These are phyloP conservation scores for Kryptopterus vitreolus DNA, from an alignment of 2,797 vertebrate genomes.

Conservation along the genomic window DNA sequence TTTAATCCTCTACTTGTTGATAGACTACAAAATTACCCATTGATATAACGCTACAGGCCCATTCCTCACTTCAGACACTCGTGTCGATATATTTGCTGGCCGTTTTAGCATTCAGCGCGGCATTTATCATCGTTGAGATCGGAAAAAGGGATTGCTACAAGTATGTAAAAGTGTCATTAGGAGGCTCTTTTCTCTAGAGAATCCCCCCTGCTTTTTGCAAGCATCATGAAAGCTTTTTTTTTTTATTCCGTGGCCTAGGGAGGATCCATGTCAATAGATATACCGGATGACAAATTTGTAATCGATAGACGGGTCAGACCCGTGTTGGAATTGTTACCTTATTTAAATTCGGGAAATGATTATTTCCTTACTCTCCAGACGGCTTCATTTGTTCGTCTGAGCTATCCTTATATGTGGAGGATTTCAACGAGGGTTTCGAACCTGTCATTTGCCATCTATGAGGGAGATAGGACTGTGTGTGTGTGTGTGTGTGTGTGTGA, in stretches of 20 bases:
- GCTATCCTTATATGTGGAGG: constrained; percentile 1
- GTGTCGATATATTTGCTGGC: constrained; percentile 53
- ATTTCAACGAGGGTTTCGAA: background rate
- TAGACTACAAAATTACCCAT: constrained; percentile 48
- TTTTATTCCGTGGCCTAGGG: constrained; percentile 43
- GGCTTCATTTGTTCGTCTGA: constrained; percentile 42
- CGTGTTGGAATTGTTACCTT: constrained; percentile 56
- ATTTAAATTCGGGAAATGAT: constrained; percentile 63
- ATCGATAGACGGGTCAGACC: constrained; percentile 62
- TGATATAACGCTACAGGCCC: constrained; percentile 46
- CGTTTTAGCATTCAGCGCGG: constrained; percentile 55
- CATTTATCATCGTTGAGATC: constrained; percentile 59
- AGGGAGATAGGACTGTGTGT: background rate
- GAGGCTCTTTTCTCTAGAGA: constrained; percentile 51
- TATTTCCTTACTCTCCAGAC: constrained; percentile 57
- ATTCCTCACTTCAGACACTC: constrained; percentile 14
- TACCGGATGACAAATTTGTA: constrained; percentile 65
- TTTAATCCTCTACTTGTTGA: constrained; percentile 48
- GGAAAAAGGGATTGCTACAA: constrained; percentile 50
- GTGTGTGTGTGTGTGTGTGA: background rate
- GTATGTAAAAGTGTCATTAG: constrained; percentile 64
- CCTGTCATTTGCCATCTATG: background rate
- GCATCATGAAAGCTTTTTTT: constrained; percentile 51
- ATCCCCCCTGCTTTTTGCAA: constrained; percentile 46
- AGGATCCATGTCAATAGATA: constrained; percentile 62